Evolutionary conservation across 2,888 invertebrate genomes (phyloP).

Genomic region (Thera britannica): DNA sequence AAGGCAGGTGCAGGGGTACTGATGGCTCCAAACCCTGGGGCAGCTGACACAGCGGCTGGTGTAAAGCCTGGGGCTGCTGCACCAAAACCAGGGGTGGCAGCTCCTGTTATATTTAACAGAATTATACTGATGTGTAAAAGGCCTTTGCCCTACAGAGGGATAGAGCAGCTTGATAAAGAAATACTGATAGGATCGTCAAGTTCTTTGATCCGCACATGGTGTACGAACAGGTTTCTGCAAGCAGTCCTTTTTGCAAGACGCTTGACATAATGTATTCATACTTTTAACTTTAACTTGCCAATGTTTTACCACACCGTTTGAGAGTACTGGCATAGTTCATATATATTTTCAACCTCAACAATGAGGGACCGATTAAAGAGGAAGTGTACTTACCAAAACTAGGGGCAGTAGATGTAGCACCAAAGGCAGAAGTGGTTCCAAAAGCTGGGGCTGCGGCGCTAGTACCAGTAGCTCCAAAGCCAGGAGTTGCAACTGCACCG

Average conservation of each 20-base stretch:
- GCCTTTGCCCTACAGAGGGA: too few relatives aligned
- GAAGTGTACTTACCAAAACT: slow-evolving; percentile 43
- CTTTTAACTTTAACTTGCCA: too few relatives aligned
- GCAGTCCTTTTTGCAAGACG: too few relatives aligned
- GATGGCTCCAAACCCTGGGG: slow-evolving; percentile 53
- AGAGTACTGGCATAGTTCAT: too few relatives aligned
- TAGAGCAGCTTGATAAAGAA: too few relatives aligned
- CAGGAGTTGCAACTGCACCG: slow-evolving; percentile 44
- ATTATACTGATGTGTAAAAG: neutral
- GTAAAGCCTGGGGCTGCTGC: slow-evolving; percentile 49
- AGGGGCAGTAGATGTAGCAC: slow-evolving; percentile 47
- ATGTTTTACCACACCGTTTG: too few relatives aligned
- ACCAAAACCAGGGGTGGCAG: slow-evolving; percentile 33
- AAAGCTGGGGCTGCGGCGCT: slow-evolving; percentile 51
- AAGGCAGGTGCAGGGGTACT: slow-evolving; percentile 52
- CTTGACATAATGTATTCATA: too few relatives aligned
- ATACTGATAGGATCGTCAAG: too few relatives aligned
- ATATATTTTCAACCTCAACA: too few relatives aligned
- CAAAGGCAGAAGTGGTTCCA: slow-evolving; percentile 49
- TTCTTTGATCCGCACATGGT: too few relatives aligned
- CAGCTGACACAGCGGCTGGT: neutral
- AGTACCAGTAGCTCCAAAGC: slow-evolving; percentile 54
- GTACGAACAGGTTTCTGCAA: too few relatives aligned
- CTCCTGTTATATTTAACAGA: slow-evolving; percentile 16
- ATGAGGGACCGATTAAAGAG: too few relatives aligned